Evolutionary conservation across 2,113 vertebrate genomes (phyloP), one percentile per base, ranked within the genome.

Genomic region (Syngnathus floridae): DNA sequence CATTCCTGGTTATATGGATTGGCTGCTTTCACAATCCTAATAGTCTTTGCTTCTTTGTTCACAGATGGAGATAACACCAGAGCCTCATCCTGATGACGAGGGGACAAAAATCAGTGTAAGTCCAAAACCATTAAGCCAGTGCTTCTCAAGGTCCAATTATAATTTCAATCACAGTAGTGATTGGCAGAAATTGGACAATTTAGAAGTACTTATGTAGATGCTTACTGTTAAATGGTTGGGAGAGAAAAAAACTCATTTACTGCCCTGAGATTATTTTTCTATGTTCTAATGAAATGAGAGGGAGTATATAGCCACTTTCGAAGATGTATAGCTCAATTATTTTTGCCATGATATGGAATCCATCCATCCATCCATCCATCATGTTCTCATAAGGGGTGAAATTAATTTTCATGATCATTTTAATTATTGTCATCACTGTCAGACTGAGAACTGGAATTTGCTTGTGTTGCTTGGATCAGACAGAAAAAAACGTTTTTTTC

Each of bases 41-140:
- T 21, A 19, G 1, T 36, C 17, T 19, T 31, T 49, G 4, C 35
- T 48, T 63, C 16, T 78, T 45, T 73, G 17, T 82, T 74, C 43
- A 48, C 75, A 92, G 91, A 86, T 90, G 83, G 89, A 91, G 81
- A 81, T 91, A 72, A 83, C 84, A 69, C 81, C 83, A 38, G 89
- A 89, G 73, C 81, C 78, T 7, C 88, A 92, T 74, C 90, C 89
- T 19, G 86, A 92, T 59, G 89, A 91, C 0, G 91, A 92, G 62
- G 91, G 91, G 62, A 89, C 90, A 16, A 92, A 92, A 85, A 91
- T 92, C 86, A 92, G 91, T 86, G 90, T 92, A 85, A 90, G 91
- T 82, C 67, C 7, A 75, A 62, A 55, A 64, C 21, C 26, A 37
- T 16, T 12, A 14, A 41, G n/a, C 19, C 46, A 1, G 40, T 8